Evolutionary conservation across 2,888 invertebrate species (phyloP).

Genomic region (Macrophya annulata): DNA sequence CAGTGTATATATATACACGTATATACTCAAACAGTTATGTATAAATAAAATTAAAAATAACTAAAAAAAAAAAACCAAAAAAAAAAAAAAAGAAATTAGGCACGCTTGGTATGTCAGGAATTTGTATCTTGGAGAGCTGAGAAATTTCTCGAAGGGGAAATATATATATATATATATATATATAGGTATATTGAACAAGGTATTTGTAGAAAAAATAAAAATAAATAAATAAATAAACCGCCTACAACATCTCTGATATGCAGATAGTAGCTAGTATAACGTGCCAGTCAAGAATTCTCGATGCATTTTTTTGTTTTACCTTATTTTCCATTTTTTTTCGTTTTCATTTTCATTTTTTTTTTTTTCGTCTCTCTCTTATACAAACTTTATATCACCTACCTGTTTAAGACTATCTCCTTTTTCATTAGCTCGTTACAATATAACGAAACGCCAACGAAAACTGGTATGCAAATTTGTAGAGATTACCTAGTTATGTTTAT

Average conservation of each 20-base stretch:
- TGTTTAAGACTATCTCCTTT: conserved; percentile 13
- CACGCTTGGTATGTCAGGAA: not conserved
- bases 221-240: conserved; percentile 7
- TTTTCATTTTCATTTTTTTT: not conserved
- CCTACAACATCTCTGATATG: not conserved
- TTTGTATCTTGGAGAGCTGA: not conserved
- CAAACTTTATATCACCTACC: conserved; percentile 15
- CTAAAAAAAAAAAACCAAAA: not conserved
- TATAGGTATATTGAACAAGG: not conserved
- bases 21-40: not conserved
- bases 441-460: not conserved
- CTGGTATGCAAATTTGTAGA: conserved; percentile 38
- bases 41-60: conserved; percentile 24
- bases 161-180: not conserved
- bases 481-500: conserved; percentile 27
- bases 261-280: not conserved
- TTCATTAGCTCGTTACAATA: conserved; percentile 46
- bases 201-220: conserved; percentile 1
- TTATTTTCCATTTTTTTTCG: not conserved
- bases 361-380: not conserved
- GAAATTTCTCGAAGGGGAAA: not conserved
- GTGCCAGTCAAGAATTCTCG: conserved; percentile 17
- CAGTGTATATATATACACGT: not conserved
- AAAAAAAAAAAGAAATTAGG: not conserved
- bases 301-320: not conserved